Percentiles rank a stretch among this genome's conserved stretches.
Evolutionary conservation across 2,888 invertebrate species (phyloP).

Genomic region (Kuschelorhynchus macadamiae): DNA sequence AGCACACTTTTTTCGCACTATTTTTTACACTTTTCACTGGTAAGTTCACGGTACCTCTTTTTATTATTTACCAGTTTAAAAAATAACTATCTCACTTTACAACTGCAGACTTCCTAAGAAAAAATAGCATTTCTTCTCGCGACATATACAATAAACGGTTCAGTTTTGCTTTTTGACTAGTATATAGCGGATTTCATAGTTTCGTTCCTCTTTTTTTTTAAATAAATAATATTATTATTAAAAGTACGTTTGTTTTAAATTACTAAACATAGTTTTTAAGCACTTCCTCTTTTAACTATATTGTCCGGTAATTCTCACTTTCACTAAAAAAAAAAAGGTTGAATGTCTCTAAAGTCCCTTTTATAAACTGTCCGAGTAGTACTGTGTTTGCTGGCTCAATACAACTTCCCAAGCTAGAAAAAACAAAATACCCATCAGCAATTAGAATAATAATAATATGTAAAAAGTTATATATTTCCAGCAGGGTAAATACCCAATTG

Average conservation of each 20-base stretch:
- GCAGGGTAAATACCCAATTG: too few relatives aligned
- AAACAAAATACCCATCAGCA: too few relatives aligned
- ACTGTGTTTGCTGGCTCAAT: conserved; percentile 72
- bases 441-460: too few relatives aligned
- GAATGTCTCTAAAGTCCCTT: conserved; percentile 9
- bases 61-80: conserved; percentile 3
- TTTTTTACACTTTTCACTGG: conserved; percentile 14
- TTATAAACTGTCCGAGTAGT: conserved; percentile 72
- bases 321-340: conserved; percentile 27
- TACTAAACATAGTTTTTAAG: conserved; percentile 36
- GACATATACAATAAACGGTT: conserved; percentile 19
- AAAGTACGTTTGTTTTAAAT: conserved; percentile 23
- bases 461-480: too few relatives aligned
- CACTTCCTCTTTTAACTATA: conserved; percentile 31
- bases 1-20: conserved; percentile 27
- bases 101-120: not conserved
- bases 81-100: conserved; percentile 20
- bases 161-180: conserved; percentile 48
- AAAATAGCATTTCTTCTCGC: conserved; percentile 14
- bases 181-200: conserved; percentile 26
- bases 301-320: conserved; percentile 25
- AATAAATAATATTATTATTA: conserved; percentile 23
- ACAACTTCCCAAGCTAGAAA: conserved; percentile 81
- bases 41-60: conserved; percentile 7
- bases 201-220: conserved; percentile 9